Percentiles rank a stretch among this genome's conserved stretches.
These are phyloP conservation scores for Cyanocitta stelleri DNA, from an alignment of 2,113 vertebrate species.

Conservation along the genomic window DNA sequence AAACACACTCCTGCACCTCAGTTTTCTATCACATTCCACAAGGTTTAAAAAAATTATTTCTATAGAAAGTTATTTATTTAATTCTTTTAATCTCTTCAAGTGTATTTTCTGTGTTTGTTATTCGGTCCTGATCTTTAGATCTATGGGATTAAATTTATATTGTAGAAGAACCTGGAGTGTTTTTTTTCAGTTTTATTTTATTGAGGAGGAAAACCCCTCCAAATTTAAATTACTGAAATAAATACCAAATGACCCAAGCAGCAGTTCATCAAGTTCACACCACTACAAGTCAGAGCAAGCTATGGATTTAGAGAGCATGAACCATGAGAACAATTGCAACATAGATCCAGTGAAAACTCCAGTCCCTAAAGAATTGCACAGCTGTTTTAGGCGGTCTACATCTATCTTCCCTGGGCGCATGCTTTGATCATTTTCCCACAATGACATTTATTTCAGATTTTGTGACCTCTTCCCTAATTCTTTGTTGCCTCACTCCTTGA, in stretches of 20 bases:
- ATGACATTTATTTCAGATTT: constrained; percentile 41
- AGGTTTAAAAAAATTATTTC: not conserved
- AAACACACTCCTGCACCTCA: not conserved
- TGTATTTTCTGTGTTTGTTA: not conserved
- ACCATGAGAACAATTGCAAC: constrained; percentile 21
- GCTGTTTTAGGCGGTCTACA: not conserved
- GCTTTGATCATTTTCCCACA: constrained; percentile 33
- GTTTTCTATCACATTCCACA: not conserved
- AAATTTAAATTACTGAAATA: not conserved
- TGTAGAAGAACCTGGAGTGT: not conserved
- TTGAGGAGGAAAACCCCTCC: rapidly evolving
- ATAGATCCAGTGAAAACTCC: not conserved
- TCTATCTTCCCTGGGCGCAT: not conserved
- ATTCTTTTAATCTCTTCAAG: not conserved
- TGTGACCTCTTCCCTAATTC: constrained; percentile 10
- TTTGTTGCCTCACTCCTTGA: not conserved
- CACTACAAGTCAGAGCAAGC: not conserved
- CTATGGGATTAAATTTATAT: not conserved
- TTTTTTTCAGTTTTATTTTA: not conserved
- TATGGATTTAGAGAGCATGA: not conserved
- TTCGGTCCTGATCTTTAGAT: not conserved
- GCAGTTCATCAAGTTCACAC: constrained; percentile 16
- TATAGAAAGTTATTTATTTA: not conserved
- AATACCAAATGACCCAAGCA: not conserved
- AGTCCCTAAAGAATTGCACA: not conserved